Base-by-base conservation (phyloP, 1,140 invertebrate species). In the Vollenhovia emeryi region DNA sequence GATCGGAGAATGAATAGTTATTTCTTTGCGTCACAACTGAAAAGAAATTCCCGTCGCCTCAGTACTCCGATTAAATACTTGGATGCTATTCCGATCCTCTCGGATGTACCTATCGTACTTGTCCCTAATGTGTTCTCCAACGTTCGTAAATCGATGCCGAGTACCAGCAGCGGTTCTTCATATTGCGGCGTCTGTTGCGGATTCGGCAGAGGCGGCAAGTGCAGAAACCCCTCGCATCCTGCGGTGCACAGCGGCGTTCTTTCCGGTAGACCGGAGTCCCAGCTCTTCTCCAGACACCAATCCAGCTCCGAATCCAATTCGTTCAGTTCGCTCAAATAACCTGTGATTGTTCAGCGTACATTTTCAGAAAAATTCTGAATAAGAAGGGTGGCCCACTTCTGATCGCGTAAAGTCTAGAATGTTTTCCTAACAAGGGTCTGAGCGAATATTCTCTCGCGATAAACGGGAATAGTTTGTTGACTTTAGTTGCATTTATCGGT, bases 241-340 rank as follows among this genome's bases (percentile, higher is more conserved):
- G 94, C 91, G 21, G 94, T 95, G 62, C 95, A 95, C 13, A 95
- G 88, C n/a, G 95, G 93, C 18, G 95, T 95, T 87, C 93, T 94
- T 30, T 95, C 93, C 0, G 95, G 94, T 4, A 95, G 91, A 6
- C 92, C 93, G 3, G 87, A 74, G 11, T 94, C 93, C 93, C 92
- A 95, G 30, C 92, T 92, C 59, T 87, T 90, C 48, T 95, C 93
- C 71, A 95, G 85, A 78, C 93, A 95, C 94, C 94, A 95, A 68
- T 95, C 94, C 9, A 95, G 57, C 55, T 94, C 94, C 0, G 90
- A 92, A 15, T 94, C 92, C 36, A 95, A 69, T 75, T 94, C 94
- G 57, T 92, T 91, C 8, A 95, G 84, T 59, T 95, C 94, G 60
- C 87, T 92, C 9, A 92, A 33, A 83, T 91, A 93, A 73, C 89